Base-by-base conservation (phyloP, 2,797 vertebrate species). In the Rhynchonycteris naso region DNA sequence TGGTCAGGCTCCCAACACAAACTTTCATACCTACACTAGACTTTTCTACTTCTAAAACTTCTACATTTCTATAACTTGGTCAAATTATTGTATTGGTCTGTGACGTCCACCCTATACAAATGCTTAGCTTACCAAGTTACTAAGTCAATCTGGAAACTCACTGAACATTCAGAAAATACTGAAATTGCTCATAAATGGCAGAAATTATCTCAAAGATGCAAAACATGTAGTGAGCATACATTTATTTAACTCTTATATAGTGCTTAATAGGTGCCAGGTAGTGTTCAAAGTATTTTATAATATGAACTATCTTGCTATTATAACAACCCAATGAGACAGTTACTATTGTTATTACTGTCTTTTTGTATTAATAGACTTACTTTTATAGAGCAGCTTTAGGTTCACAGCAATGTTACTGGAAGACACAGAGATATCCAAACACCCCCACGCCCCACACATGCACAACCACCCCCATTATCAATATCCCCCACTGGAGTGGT, bases 381-480 rank as follows among this genome's bases (percentile, higher is more conserved):
- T 21, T 75, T 65, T 72, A 52, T 47, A 75, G 5, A 52, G 69
- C 22, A 66, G 22, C 58, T 68, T 61, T 81, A 52, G 38, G 16
- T 74, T 87, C 54, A 18, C 21, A 24, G 59, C 26, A 87, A 81
- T 82, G 61, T 0, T 28, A n/a, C 68, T 43, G 19, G 21, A 59
- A 75, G 15, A 10, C 28, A 43, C 15, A 63, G 16, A 61, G 18
- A 19, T 87, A 33, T 63, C 50, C 68, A 19, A 2, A 11, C 3
- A 4, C 58, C 7, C 4, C n/a, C 15, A 10, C 7, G 12, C 30
- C 15, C 24, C 58, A n/a, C 35, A 65, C 0, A 1, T 8, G 4
- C 14, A 52, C 12, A 56, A 28, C 21, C 75, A 43, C 22, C 3
- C 15, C n/a, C 43, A 2, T 35, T 5, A 68, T 15, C 68, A 65